Percentiles rank a stretch among this genome's conserved stretches.
Evolutionary conservation across 2,797 vertebrate genomes (phyloP).

Genomic region (Diceros bicornis): DNA sequence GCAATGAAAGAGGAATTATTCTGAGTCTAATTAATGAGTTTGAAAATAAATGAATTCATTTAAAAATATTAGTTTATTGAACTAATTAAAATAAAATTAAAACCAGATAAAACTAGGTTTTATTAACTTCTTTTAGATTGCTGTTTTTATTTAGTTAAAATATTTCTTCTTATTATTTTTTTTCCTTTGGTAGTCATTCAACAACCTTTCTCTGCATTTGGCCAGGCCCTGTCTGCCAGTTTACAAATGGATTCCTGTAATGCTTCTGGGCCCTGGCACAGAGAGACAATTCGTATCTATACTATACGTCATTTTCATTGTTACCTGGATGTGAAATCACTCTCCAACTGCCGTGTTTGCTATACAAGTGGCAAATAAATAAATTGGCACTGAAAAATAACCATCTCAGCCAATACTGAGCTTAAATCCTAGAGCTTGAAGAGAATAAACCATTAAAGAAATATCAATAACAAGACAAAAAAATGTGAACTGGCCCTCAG

Average conservation of each 20-base stretch:
- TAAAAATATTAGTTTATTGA: background rate
- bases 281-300: background rate
- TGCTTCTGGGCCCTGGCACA: background rate
- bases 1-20: background rate
- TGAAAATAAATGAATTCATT: background rate
- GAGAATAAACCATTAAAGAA: background rate
- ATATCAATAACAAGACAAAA: background rate
- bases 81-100: constrained; percentile 23
- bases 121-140: background rate
- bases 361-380: background rate
- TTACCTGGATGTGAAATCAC: background rate
- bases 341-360: background rate
- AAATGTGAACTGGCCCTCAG: background rate
- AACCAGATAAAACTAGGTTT: background rate
- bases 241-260: background rate
- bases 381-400: constrained; percentile 20
- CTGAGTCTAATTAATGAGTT: background rate
- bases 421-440: background rate
- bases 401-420: background rate
- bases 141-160: background rate
- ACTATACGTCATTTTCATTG: background rate
- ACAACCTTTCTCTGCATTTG: background rate
- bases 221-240: background rate
- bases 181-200: background rate
- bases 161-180: background rate